phyloP scores from a whole-genome alignment of 2,797 vertebrate genomes.

The Delichon dasypus region DNA sequence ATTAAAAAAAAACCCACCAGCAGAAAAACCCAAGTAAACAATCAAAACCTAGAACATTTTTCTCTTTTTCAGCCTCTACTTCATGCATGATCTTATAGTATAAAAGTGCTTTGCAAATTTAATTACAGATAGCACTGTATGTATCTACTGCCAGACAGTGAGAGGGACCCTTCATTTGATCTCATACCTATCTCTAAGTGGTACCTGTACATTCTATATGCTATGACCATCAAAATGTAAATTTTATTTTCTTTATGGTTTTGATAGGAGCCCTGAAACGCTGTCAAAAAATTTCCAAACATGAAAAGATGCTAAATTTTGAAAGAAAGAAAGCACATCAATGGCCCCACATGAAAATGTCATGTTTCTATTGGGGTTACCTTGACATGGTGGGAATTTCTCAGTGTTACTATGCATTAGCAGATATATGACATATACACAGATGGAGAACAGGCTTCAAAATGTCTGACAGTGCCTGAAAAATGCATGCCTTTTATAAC shows the following conservation, averaged over 20 bases:
- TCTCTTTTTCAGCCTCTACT: background rate
- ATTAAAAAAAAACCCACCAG: rapidly evolving
- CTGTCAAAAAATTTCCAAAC: background rate
- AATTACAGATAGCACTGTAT: background rate
- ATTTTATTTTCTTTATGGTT: background rate
- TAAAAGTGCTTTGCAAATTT: background rate
- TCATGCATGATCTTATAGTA: background rate
- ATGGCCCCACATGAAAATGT: background rate
- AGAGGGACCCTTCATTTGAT: background rate
- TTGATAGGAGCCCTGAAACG: background rate
- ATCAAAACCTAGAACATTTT: background rate
- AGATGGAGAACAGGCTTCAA: background rate
- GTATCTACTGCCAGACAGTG: background rate
- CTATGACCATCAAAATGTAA: background rate
- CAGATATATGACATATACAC: background rate
- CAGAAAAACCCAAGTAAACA: background rate
- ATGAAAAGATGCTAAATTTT: background rate
- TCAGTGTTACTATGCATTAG: background rate
- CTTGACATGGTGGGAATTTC: background rate
- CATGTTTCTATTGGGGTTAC: background rate
- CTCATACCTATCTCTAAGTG: background rate
- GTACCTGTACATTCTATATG: background rate
- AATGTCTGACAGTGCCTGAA: background rate
- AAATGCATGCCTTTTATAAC: background rate
- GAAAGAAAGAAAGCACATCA: background rate